phyloP scores from a whole-genome alignment of 2,113 vertebrate species.

The Otolemur garnettii region DNA sequence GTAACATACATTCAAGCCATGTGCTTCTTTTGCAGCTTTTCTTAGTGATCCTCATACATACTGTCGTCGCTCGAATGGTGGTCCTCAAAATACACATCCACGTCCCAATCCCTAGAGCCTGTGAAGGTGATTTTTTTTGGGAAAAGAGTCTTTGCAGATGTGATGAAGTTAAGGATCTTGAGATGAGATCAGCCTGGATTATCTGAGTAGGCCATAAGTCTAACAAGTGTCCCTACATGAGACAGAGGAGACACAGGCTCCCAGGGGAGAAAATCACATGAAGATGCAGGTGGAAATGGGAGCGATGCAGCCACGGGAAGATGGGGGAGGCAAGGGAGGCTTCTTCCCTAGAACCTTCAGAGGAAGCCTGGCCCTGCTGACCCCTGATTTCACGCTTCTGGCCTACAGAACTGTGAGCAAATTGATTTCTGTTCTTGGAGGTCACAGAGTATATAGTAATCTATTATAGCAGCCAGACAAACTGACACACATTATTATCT shows the following conservation, averaged over 20 bases:
- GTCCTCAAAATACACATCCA: not conserved
- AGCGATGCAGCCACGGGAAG: not conserved
- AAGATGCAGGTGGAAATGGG: not conserved
- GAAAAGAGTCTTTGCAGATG: not conserved
- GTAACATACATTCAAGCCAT: not conserved
- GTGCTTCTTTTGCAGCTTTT: not conserved
- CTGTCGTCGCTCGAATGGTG: not conserved
- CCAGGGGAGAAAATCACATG: rapidly evolving
- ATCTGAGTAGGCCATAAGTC: not conserved
- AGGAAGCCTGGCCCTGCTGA: not conserved
- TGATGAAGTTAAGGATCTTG: not conserved
- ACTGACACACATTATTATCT: not conserved
- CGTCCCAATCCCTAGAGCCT: not conserved
- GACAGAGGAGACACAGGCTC: not conserved
- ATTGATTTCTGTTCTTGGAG: not conserved
- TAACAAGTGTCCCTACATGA: not conserved
- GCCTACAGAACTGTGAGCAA: not conserved
- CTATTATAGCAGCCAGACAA: not conserved
- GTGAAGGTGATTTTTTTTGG: not conserved
- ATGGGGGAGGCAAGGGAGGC: not conserved
- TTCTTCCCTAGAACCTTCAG: not conserved
- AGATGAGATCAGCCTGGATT: not conserved
- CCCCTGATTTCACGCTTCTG: not conserved
- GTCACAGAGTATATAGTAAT: not conserved
- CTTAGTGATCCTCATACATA: not conserved